Evolutionary conservation across 2,888 invertebrate genomes (phyloP).

Genomic region (Osedax fenrisi): DNA sequence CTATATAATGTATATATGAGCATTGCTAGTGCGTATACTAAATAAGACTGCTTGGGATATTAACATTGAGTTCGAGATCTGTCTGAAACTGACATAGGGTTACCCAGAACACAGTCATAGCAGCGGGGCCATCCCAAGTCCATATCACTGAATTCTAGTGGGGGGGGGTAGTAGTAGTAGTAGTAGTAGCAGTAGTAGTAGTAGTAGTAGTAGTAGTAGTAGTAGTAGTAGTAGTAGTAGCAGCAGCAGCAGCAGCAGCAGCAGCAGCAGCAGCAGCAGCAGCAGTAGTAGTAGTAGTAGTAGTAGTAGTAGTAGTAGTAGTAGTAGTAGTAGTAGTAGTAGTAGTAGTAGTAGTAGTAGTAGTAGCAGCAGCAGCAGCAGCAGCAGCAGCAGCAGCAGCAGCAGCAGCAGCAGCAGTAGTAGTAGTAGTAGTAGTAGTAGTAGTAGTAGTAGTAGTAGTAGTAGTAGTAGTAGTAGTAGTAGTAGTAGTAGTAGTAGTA

Average conservation of each 20-base stretch:
- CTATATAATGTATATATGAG: no score
- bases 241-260: conserved; percentile 41
- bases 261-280: conserved; percentile 30
- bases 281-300: conserved; percentile 33
- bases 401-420: no score
- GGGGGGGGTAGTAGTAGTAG: no score
- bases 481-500: conserved; percentile 25
- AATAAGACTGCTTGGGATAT: no score
- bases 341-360: conserved; percentile 32
- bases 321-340: conserved; percentile 31
- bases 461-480: conserved; percentile 27
- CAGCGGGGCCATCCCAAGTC: conserved; percentile 65
- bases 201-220: conserved; percentile 26
- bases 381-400: no score
- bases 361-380: conserved; percentile 31
- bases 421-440: conserved; percentile 20
- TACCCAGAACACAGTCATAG: conserved; percentile 70
- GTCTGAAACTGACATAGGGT: conserved; percentile 77
- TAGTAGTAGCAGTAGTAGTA: conserved; percentile 21
- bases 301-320: conserved; percentile 33
- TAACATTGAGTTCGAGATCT: conserved; percentile 58
- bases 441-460: conserved; percentile 27
- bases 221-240: conserved; percentile 23
- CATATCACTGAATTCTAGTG: conserved; percentile 50
- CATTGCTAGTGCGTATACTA: no score